These are phyloP conservation scores for Scrobipalpa atriplicella DNA, from an alignment of 2,888 invertebrate species.

Conservation along the genomic window DNA sequence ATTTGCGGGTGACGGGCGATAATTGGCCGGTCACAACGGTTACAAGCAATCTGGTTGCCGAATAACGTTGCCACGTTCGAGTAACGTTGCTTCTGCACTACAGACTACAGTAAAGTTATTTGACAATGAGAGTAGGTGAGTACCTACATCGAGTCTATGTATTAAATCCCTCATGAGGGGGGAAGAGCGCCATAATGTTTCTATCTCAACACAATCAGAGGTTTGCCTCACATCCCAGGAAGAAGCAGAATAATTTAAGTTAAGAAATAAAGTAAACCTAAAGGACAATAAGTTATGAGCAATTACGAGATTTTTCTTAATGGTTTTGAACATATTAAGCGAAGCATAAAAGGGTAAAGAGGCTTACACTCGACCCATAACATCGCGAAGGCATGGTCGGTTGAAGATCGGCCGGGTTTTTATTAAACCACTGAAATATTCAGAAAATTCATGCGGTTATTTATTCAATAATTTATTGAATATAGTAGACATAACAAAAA, in stretches of 20 bases:
- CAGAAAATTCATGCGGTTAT: too few relatives aligned
- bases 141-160: too few relatives aligned
- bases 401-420: neutral
- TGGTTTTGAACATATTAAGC: conserved; percentile 1
- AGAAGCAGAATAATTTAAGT: too few relatives aligned
- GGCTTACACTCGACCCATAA: neutral
- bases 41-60: conserved; percentile 2
- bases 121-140: too few relatives aligned
- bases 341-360: conserved; percentile 4
- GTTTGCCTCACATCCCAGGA: too few relatives aligned
- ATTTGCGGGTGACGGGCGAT: conserved; percentile 2
- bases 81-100: neutral
- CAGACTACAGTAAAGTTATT: too few relatives aligned
- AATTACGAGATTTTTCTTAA: conserved; percentile 1
- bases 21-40: neutral
- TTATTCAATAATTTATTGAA: too few relatives aligned
- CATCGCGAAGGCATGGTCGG: neutral
- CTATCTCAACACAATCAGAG: neutral
- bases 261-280: neutral
- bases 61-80: neutral
- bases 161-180: too few relatives aligned
- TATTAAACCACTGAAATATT: neutral
- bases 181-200: too few relatives aligned
- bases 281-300: neutral
- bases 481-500: too few relatives aligned